Evolutionary conservation across 2,113 vertebrate species (phyloP).

Genomic region (Menura novaehollandiae): DNA sequence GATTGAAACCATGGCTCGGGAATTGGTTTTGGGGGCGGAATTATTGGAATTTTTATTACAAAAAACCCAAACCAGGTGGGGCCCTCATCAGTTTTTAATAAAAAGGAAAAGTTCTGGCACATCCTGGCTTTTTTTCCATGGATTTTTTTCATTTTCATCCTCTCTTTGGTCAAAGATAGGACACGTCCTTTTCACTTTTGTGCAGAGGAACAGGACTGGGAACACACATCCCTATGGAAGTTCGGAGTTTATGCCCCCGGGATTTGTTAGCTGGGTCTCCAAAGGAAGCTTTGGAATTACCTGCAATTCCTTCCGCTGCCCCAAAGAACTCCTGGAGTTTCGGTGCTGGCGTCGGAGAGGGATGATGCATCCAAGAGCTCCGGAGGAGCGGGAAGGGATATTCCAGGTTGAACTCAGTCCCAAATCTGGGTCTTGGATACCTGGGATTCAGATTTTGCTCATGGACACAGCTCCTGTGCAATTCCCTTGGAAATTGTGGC

Average conservation of each 20-base stretch:
- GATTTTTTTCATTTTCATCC: background rate
- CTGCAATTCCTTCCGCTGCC: background rate
- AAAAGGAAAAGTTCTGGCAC: conserved; percentile 61
- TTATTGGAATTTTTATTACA: conserved; percentile 58
- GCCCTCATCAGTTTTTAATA: conserved; percentile 39
- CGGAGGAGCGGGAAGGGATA: too few species aligned
- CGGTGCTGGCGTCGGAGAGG: background rate
- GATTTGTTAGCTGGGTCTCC: background rate
- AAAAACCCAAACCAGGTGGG: conserved; percentile 56
- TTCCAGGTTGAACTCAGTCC: background rate
- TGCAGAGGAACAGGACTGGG: background rate
- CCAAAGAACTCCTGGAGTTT: background rate
- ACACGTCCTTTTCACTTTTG: background rate
- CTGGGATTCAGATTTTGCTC: background rate
- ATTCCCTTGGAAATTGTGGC: rapidly evolving
- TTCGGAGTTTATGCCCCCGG: background rate
- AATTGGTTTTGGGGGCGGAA: conserved; percentile 25
- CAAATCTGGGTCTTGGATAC: background rate
- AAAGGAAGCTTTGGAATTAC: background rate
- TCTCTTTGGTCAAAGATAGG: background rate
- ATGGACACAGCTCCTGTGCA: too few species aligned
- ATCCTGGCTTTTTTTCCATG: background rate
- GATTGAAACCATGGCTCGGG: conserved; percentile 24
- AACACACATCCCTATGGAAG: rapidly evolving
- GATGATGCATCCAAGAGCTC: background rate